Evolutionary conservation across 2,113 vertebrate species (phyloP), one percentile per base, ranked within the genome.

Genomic region (Condylura cristata): DNA sequence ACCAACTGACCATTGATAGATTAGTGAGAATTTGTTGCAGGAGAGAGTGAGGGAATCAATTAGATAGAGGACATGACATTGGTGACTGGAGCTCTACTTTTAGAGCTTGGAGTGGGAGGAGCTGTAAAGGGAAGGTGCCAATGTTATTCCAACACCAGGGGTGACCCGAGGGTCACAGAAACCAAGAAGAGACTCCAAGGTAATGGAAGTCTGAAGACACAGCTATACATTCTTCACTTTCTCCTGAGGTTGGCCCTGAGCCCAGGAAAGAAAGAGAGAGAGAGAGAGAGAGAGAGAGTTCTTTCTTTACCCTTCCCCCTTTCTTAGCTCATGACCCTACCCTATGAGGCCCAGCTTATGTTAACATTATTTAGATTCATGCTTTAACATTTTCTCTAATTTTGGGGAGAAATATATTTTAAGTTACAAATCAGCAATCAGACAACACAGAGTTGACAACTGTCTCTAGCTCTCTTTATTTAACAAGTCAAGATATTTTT

Each of bases 401-500:
- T 56, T 89, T 83, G 79, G 75, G 11, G 46, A 53, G 76, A 90
- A 95, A 89, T 44, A n/a, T 44, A 81, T 61, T 90, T 20, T 81
- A 87, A 56, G n/a, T 90, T 90, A 58, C 51, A 93, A 75, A 72
- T 87, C 28, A 48, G 10, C 80, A 83, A 90, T 94, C 46, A 70
- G 34, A 88, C 63, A 92, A 24, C 58, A 87, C 5, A 79, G 53
- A 58, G 37, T 91, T 91, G 91, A 79, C 48, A 88, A 56, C 18
- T 56, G 34, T 79, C 70, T 91, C 71, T 34, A 72, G 56, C 30
- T 74, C 24, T 91, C 41, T 90, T 76, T 76, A 86, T 91, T 95
- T 95, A 72, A 86, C 63, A 75, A 80, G 51, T 63, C 70, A 66
- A 68, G 87, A 46, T 66, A 89, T 72, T 90, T 92, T 63, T 80